Conservation (phyloP, 2,113 vertebrate species). For the Columba livia region DNA sequence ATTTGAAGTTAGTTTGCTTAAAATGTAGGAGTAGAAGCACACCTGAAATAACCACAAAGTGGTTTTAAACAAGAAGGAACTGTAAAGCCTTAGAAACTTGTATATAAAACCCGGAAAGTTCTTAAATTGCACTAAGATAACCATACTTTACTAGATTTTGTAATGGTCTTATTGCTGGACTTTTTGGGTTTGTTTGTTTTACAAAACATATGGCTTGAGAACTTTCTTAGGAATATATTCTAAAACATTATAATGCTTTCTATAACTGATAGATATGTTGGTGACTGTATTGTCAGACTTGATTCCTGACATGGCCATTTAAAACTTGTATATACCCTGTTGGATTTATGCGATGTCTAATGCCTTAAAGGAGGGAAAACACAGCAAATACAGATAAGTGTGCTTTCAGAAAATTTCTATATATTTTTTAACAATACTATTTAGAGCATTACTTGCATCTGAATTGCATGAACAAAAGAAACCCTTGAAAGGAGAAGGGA, state of each 20-base stretch:
- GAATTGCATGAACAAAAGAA: not conserved
- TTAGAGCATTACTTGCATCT: not conserved
- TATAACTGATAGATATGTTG: not conserved
- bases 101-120: not conserved
- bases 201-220: not conserved
- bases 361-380: not conserved
- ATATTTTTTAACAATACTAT: not conserved
- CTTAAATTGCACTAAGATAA: not conserved
- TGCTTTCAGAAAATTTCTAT: not conserved
- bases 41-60: not conserved
- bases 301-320: not conserved
- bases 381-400: not conserved
- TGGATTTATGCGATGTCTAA: not conserved
- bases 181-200: not conserved
- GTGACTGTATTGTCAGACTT: not conserved
- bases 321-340: not conserved
- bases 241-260: not conserved
- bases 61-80: not conserved
- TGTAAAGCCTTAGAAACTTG: not conserved
- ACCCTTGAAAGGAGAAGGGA: not conserved
- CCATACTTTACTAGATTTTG: not conserved
- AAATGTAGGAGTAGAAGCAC: not conserved
- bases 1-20: not conserved
- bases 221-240: not conserved
- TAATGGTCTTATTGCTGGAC: not conserved